These are phyloP conservation scores for Zeus faber DNA, from an alignment of 2,113 vertebrate genomes.

Conservation along the genomic window DNA sequence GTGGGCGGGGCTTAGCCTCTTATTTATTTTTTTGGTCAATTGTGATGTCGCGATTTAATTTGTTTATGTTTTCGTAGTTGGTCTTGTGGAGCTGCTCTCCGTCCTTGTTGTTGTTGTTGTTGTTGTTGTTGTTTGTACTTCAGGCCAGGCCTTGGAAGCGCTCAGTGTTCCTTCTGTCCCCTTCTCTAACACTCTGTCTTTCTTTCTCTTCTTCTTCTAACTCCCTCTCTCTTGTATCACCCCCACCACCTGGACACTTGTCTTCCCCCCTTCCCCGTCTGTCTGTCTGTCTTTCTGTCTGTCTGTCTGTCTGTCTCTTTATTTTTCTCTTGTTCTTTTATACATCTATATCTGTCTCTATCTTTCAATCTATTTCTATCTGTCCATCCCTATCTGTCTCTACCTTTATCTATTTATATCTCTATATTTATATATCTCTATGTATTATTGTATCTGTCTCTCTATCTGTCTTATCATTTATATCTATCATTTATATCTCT, in stretches of 20 bases:
- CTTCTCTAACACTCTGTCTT: conserved; percentile 37
- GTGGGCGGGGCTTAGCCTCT: too few relatives aligned
- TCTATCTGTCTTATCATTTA: too few relatives aligned
- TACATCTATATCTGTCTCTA: not conserved
- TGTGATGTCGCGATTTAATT: too few relatives aligned
- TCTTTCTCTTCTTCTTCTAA: conserved; percentile 39
- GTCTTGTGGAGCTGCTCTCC: conserved; percentile 14
- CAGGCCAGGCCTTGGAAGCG: not conserved
- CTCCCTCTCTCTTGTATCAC: not conserved
- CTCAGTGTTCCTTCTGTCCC: conserved; percentile 10
- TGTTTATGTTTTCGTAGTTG: not conserved
- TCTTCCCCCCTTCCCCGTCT: conserved; percentile 7
- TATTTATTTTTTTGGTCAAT: not conserved
- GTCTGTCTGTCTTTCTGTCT: conserved; percentile 32
- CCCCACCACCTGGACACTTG: not conserved
- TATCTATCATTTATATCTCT: not conserved
- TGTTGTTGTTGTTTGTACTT: not conserved
- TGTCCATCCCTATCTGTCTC: not conserved
- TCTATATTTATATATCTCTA: too few relatives aligned
- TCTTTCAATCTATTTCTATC: conserved; percentile 6
- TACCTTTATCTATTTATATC: conserved; percentile 3
- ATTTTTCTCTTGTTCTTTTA: conserved; percentile 22
- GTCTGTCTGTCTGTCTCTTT: conserved; percentile 21
- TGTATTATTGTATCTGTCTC: too few relatives aligned
- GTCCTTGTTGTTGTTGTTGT: not conserved